Evolutionary conservation across 2,113 vertebrate genomes (phyloP), one percentile per base, ranked within the genome.

Genomic region (Prolemur simus): DNA sequence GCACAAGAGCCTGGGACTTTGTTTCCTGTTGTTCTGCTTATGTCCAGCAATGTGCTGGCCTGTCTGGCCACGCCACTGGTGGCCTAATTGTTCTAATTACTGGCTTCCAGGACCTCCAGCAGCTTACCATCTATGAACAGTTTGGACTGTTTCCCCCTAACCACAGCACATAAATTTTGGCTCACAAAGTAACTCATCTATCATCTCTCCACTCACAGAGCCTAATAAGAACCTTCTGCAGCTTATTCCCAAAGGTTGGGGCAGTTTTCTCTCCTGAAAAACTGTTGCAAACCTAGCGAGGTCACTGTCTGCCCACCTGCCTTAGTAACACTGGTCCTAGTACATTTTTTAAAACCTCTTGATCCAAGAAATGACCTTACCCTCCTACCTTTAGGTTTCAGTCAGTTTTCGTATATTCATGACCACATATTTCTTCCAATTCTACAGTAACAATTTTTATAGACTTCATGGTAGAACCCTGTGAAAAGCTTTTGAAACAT

Each of bases 271-370:
- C 25, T 85, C 85, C 85, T 17, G 37, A 77, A 56, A 32, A 88
- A 25, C 60, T 13, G 39, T 9, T n/a, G 56, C 34, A 32, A 52
- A 47, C 42, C 42, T 5, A 27, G 15, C 32, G 18, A 52, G 84
- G 49, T 3, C 47, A 56, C 21, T 1, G 1, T 11, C 77, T 1
- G 2, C 27, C 63, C 18, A 8, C 83, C 52, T 1, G 9, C 74
- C n/a, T 15, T 4, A 3, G 47, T 1, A 1, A 11, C 8, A 20
- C 34, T 8, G 39, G 8, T 11, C 82, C 12, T 23, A 12, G 32
- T 2, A 39, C n/a, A 13, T 7, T 27, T 27, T n/a, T 39, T 37
- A 49, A 29, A 42, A 68, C 73, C 25, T 27, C 78, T 9, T 7
- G 5, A 49, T 71, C 78, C 52, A 66, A 20, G 42, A 49, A 74